Evolutionary conservation across 2,113 vertebrate genomes (phyloP), one percentile per base, ranked within the genome.

Genomic region (Lophochroa leadbeateri): DNA sequence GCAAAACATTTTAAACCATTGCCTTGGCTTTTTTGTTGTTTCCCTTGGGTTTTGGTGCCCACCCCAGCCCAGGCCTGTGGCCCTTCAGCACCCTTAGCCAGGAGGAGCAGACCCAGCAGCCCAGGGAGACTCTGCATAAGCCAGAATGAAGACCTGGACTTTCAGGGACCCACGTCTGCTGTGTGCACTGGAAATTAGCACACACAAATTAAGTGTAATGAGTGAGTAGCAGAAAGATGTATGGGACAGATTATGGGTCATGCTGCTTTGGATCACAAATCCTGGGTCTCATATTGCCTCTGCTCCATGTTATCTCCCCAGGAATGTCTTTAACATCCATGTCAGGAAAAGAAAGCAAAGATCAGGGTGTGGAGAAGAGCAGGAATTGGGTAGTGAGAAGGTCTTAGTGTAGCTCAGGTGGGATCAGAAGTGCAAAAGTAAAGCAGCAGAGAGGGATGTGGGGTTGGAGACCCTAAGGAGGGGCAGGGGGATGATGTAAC

Each of bases 1-100:
- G 20, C 92, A 94, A 91, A 85, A 96, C 68, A 20, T 92, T 97
- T 92, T 97, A 77, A 94, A 91, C 43, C 63, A 76, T 77, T 85
- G 91, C 58, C 47, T 39, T 18, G 39, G 46, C 24, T 71, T 91
- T 94, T 65, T 71, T 86, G 55, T 52, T 89, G 72, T 71, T 85
- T 79, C 65, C 61, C 46, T 17, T 20, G 82, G n/a, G 7, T 49
- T 92, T 80, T 1, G 17, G 17, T 76, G 75, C 33, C 84, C 64
- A 17, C 11, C 5, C 33, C 1, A 5, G 35, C 17, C 19, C 53
- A 16, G 8, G 44, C 20, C 37, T 1, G 0, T 39, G 47, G 64
- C 63, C 37, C 31, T 47, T 43, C 6, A 17, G 52, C 11, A 9
- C 17, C 35, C 2, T 29, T 3, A 20, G 23, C 28, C 1, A 3